These are phyloP conservation scores for Hecatera dysodea DNA, from an alignment of 2,888 invertebrate species.

Conservation along the genomic window DNA sequence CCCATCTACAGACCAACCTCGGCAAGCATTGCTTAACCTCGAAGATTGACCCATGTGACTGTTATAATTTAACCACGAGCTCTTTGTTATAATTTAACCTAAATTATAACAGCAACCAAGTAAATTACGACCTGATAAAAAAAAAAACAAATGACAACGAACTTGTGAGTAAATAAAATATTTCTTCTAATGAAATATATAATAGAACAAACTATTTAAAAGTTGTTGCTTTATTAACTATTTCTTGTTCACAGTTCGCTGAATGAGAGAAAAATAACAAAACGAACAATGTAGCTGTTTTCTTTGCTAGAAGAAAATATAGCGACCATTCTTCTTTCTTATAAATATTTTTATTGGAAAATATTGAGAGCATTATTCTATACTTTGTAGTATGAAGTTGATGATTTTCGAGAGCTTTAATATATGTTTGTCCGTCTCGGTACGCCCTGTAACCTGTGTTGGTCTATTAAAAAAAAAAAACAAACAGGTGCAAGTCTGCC, in stretches of 20 bases:
- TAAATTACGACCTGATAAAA: too few species aligned
- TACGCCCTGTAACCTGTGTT: too few species aligned
- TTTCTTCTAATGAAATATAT: background rate
- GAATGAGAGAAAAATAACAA: constrained; percentile 31
- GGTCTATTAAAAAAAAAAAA: too few species aligned
- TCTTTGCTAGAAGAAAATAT: constrained; percentile 16
- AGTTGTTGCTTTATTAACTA: constrained; percentile 22
- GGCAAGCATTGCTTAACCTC: too few species aligned
- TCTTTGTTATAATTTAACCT: too few species aligned
- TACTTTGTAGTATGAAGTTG: background rate
- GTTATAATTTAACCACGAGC: too few species aligned
- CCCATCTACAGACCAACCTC: too few species aligned
- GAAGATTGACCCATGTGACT: too few species aligned
- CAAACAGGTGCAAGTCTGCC: too few species aligned
- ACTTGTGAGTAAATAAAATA: background rate
- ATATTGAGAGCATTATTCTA: background rate
- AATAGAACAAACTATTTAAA: background rate
- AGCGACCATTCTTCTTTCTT: background rate
- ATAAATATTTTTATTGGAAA: background rate
- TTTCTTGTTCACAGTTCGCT: constrained; percentile 19
- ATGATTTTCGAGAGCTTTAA: too few species aligned
- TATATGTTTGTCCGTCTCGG: too few species aligned
- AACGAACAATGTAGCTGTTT: constrained; percentile 13
- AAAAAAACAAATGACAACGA: background rate
- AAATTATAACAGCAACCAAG: too few species aligned